Base-by-base conservation (phyloP, 1,140 invertebrate species). In the Acromyrmex heyeri region DNA sequence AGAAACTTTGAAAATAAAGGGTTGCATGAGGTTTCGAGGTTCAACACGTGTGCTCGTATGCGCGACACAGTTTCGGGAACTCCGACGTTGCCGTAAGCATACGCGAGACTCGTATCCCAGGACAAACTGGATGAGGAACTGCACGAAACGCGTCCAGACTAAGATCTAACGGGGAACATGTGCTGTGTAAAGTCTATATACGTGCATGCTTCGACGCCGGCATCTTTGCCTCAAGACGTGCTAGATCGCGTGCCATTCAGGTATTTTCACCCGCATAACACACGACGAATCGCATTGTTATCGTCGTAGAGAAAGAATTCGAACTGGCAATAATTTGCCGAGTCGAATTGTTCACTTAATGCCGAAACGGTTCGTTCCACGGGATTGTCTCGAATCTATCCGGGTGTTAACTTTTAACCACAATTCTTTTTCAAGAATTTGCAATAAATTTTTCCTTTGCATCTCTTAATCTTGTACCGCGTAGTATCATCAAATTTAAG, bases 51-150 rank as follows among this genome's bases (percentile, higher is more conserved):
- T 34, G 79, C 79, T 61, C 62, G 79, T 75, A 83, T 69, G 73
- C 81, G 81, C 62, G 86, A 87, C 79, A 76, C 73, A 72, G 65
- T 87, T 87, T 78, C 59, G 67, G 73, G 50, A 70, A 85, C 75
- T 89, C 86, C 38, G 21, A 55, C 30, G 73, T 75, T 73, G 48
- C 83, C 73, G 48, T 88, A 55, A 70, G 57, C 44, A 86, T 83
- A 48, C 87, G 72, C 50, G 87, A 86, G 85, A 88, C 77, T 81
- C 72, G 87, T 88, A 86, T 88, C 79, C 85, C 70, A 53, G 72
- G 69, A 76, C 85, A 72, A 88, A 86, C 85, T 81, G 85, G 77
- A 86, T 88, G 85, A 88, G 85, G 72, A 88, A 86, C 83, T 86
- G 67, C 75, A 78, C 75, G 85, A 86, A 67, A 86, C 76, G 64